Evolutionary conservation across 2,888 invertebrate species (phyloP).

Genomic region (Pristionchus maxplancki): DNA sequence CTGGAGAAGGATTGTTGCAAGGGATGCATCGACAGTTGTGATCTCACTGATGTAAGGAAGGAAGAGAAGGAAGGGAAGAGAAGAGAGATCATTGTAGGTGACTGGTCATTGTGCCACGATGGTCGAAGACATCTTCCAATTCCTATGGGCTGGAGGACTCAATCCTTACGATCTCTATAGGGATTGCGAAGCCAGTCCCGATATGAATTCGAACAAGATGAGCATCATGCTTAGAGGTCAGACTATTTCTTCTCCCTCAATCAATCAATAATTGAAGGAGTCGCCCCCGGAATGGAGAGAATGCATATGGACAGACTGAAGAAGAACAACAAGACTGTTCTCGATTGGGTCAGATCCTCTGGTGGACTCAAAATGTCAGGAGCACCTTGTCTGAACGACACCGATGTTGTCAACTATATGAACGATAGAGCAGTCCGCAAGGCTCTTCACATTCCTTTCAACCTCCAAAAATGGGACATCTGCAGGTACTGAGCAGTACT

Average conservation of each 20-base stretch:
- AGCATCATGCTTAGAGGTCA: slow-evolving; percentile 65
- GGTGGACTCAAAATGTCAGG: slow-evolving; percentile 56
- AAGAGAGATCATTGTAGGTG: slow-evolving; percentile 53
- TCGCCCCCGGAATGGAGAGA: slow-evolving; percentile 56
- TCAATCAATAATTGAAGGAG: slow-evolving; percentile 55
- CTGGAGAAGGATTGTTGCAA: slow-evolving; percentile 73
- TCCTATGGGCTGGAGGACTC: slow-evolving; percentile 76
- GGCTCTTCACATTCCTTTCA: slow-evolving; percentile 72
- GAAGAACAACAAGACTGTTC: slow-evolving; percentile 48
- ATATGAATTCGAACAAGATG: slow-evolving; percentile 68
- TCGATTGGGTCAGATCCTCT: slow-evolving; percentile 34
- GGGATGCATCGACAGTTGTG: slow-evolving; percentile 74
- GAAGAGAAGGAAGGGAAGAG: not conserved
- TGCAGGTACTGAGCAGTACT: slow-evolving; percentile 61
- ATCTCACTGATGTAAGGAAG: slow-evolving; percentile 67
- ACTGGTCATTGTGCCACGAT: slow-evolving; percentile 66
- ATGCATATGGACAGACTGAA: slow-evolving; percentile 55
- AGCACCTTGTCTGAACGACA: slow-evolving; percentile 76
- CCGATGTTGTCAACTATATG: slow-evolving; percentile 74
- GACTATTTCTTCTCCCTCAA: too few species aligned
- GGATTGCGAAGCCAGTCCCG: slow-evolving; percentile 74
- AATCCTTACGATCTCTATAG: slow-evolving; percentile 74
- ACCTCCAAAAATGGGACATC: slow-evolving; percentile 72
- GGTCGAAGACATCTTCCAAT: slow-evolving; percentile 76
- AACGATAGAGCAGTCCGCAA: slow-evolving; percentile 67